Evolutionary conservation across 1,140 invertebrate genomes (phyloP).

Genomic region (Hycleus cichorii): DNA sequence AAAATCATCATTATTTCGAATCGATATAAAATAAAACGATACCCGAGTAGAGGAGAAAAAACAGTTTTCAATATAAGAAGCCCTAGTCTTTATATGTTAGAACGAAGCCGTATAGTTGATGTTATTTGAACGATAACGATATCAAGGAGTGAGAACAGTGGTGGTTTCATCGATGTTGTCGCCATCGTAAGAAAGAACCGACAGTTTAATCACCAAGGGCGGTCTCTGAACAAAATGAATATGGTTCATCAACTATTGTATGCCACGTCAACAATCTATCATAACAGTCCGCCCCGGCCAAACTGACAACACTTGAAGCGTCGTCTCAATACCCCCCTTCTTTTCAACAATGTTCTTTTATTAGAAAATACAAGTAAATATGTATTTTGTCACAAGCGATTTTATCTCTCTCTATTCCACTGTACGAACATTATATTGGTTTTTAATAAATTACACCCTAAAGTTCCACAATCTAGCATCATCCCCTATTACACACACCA

Average conservation of each 20-base stretch:
- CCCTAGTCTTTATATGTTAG: not conserved
- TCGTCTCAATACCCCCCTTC: not conserved
- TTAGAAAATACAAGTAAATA: constrained; percentile 7
- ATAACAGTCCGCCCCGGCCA: not conserved
- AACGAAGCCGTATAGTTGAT: constrained; percentile 1
- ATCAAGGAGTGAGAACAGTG: constrained; percentile 6
- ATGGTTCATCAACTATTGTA: constrained; percentile 18
- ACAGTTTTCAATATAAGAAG: not conserved
- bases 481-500: too few species aligned
- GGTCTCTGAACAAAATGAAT: constrained; percentile 12
- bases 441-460: constrained; percentile 2
- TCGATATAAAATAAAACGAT: too few species aligned
- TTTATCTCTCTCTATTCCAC: too few species aligned
- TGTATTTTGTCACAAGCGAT: not conserved
- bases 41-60: too few species aligned
- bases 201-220: constrained; percentile 6
- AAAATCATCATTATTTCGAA: too few species aligned
- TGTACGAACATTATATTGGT: not conserved
- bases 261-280: constrained; percentile 15
- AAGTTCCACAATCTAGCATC: too few species aligned
- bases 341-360: constrained; percentile 1
- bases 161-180: not conserved
- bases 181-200: too few species aligned
- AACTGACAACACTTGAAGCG: constrained; percentile 2
- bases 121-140: constrained; percentile 1